Conservation (phyloP, 2,113 vertebrate genomes). For the Epinephelus fuscoguttatus region DNA sequence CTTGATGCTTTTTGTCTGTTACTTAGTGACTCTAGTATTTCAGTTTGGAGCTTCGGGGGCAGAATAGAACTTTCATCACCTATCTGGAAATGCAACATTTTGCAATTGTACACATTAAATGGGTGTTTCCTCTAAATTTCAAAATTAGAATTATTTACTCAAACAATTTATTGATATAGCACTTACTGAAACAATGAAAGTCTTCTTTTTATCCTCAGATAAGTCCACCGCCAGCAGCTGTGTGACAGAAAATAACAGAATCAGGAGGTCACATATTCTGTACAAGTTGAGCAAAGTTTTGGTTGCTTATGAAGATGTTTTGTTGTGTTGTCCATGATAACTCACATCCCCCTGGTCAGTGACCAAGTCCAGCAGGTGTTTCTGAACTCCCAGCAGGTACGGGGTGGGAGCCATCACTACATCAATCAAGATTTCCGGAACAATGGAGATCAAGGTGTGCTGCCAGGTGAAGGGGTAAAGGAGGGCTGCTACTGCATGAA, state of each 20-base stretch:
- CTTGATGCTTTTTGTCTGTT: slow-evolving; percentile 65
- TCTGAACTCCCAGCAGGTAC: slow-evolving; percentile 95
- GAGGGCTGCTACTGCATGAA: slow-evolving; percentile 92
- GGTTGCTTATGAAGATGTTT: neutral
- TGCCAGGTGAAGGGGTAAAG: slow-evolving; percentile 98
- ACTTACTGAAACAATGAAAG: slow-evolving; percentile 88
- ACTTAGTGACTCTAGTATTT: slow-evolving; percentile 84
- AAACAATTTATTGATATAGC: neutral
- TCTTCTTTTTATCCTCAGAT: slow-evolving; percentile 82
- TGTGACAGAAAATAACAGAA: slow-evolving; percentile 18
- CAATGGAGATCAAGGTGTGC: slow-evolving; percentile 96
- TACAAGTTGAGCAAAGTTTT: neutral
- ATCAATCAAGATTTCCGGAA: slow-evolving; percentile 92
- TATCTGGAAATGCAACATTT: slow-evolving; percentile 75
- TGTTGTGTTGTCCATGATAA: neutral
- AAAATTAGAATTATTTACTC: neutral
- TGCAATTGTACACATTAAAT: neutral
- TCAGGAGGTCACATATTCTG: neutral
- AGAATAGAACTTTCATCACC: slow-evolving; percentile 91
- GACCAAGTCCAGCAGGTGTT: slow-evolving; percentile 82
- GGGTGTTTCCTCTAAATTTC: neutral
- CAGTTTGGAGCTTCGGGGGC: slow-evolving; percentile 88
- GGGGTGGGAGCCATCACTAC: slow-evolving; percentile 96
- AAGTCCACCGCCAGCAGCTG: slow-evolving; percentile 93
- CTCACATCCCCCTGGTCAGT: slow-evolving; percentile 87